Evolutionary conservation across 2,797 vertebrate species (phyloP).

Genomic region (Gallinago stenura): DNA sequence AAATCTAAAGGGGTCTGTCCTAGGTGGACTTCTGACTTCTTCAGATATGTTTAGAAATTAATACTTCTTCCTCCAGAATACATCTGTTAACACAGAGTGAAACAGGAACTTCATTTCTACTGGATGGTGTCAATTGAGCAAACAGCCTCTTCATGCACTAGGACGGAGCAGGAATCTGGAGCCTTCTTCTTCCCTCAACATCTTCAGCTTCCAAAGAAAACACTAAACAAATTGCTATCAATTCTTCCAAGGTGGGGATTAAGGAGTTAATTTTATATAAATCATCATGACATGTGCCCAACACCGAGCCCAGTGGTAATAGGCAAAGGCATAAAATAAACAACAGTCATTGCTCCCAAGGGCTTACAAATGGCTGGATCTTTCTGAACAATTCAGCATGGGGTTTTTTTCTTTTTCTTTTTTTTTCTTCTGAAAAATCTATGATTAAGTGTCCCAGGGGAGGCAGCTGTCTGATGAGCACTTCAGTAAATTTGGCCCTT

Average conservation of each 20-base stretch:
- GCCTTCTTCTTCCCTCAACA: not conserved
- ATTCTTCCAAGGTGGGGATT: not conserved
- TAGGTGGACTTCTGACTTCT: not conserved
- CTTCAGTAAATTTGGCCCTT: conserved; percentile 67
- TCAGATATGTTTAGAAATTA: not conserved
- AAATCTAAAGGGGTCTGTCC: not conserved
- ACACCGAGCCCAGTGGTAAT: accelerated
- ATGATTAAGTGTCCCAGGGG: not conserved
- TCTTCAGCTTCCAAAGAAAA: not conserved
- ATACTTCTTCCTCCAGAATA: not conserved
- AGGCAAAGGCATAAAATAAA: not conserved
- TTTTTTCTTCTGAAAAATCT: not conserved
- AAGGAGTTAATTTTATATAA: not conserved
- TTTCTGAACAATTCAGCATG: not conserved
- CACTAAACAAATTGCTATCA: not conserved
- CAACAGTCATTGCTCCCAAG: not conserved
- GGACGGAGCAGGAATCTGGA: not conserved
- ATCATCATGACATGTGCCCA: not conserved
- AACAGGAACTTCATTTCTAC: not conserved
- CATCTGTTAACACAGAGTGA: not conserved
- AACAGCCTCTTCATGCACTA: accelerated
- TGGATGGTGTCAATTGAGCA: not conserved
- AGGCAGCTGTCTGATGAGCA: conserved; percentile 53
- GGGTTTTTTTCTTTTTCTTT: not conserved
- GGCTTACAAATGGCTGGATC: not conserved